A percentile compares a stretch with the other conserved stretches of the same genome.
phyloP scores from a whole-genome alignment of 2,888 invertebrate genomes.

The Idaea straminata region DNA sequence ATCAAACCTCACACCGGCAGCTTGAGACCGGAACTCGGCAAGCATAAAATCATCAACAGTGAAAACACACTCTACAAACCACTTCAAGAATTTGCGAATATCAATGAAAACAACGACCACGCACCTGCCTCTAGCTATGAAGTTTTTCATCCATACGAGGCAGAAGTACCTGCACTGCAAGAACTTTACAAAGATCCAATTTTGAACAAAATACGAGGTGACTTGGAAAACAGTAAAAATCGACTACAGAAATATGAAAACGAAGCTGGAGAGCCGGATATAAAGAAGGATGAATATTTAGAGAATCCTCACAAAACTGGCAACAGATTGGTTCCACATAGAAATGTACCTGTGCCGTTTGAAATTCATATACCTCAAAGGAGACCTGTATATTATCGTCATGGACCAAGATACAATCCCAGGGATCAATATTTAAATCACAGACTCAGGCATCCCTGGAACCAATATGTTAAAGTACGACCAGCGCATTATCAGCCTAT shows the following conservation, averaged over 20 bases:
- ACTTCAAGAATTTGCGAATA: conserved; percentile 51
- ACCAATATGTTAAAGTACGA: conserved; percentile 66
- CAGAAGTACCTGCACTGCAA: conserved; percentile 60
- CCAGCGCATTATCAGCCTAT: conserved; percentile 68
- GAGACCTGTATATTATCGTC: conserved; percentile 61
- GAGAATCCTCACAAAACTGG: conserved; percentile 63
- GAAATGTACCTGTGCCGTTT: conserved; percentile 53
- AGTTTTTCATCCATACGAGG: conserved; percentile 69
- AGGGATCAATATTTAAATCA: conserved; percentile 59
- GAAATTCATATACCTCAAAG: conserved; percentile 66
- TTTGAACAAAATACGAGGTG: conserved; percentile 55
- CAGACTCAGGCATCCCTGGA: conserved; percentile 67
- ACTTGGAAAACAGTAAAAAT: conserved; percentile 53
- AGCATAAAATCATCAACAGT: conserved; percentile 53
- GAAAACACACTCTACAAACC: conserved; percentile 43
- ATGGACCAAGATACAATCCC: conserved; percentile 36
- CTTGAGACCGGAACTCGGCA: conserved; percentile 52
- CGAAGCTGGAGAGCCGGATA: conserved; percentile 55
- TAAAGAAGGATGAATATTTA: conserved; percentile 59
- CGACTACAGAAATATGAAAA: conserved; percentile 60
- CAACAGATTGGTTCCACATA: conserved; percentile 56
- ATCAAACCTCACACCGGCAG: conserved; percentile 54
- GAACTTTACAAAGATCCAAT: conserved; percentile 63
- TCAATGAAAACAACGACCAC: conserved; percentile 35
- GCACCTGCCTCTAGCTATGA: conserved; percentile 60